Conservation (phyloP, 2,113 vertebrate genomes). For the Leptodactylus fuscus region DNA sequence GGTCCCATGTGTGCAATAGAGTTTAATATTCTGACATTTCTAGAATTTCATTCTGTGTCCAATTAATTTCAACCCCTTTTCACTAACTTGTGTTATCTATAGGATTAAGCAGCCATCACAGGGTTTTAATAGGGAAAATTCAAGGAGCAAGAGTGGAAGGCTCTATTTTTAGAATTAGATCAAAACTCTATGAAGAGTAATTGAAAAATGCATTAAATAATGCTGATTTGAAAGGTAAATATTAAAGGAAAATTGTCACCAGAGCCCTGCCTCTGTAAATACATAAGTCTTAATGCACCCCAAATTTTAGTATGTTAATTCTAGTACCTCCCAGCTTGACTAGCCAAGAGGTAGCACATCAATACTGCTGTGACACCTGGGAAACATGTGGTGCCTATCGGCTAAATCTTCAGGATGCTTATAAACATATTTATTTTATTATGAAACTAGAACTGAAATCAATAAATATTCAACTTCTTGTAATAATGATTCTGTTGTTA, state of each 20-base stretch:
- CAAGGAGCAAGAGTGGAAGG: conserved; percentile 5
- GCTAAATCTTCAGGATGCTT: too few relatives aligned
- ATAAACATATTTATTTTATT: too few relatives aligned
- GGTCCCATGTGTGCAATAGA: conserved; percentile 54
- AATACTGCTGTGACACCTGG: too few relatives aligned
- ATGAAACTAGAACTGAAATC: too few relatives aligned
- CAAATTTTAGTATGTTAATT: too few relatives aligned
- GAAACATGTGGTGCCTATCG: too few relatives aligned
- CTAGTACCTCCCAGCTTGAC: too few relatives aligned
- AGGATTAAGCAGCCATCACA: conserved; percentile 49
- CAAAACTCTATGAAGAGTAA: neutral
- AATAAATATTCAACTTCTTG: too few relatives aligned
- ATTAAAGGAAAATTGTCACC: neutral
- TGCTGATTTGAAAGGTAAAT: neutral
- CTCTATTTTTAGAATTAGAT: conserved; percentile 12
- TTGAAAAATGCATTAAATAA: neutral
- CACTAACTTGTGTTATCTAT: conserved; percentile 53
- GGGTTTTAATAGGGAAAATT: conserved; percentile 49
- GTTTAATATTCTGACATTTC: conserved; percentile 59
- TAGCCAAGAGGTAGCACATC: too few relatives aligned
- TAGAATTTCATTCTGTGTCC: conserved; percentile 57
- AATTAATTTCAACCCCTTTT: conserved; percentile 57
- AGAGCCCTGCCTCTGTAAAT: too few relatives aligned
- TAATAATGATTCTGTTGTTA: too few relatives aligned
- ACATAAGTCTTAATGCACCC: too few relatives aligned